Base-by-base conservation (phyloP, 2,797 vertebrate species). In the Hydrocynus forskahlii region DNA sequence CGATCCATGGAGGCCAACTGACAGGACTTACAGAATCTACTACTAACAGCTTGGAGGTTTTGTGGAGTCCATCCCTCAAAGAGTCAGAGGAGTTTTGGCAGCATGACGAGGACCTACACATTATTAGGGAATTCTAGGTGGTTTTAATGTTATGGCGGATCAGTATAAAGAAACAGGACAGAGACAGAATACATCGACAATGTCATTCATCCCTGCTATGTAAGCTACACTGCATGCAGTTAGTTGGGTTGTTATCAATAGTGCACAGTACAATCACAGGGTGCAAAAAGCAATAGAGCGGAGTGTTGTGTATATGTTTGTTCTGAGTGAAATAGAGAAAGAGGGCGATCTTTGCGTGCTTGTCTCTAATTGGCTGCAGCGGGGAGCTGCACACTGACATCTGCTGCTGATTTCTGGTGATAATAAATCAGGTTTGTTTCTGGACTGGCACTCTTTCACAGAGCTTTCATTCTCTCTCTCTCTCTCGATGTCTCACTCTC, bases 351-450 rank as follows among this genome's bases (percentile, higher is more conserved):
- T 91, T 93, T 88, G 94, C 94, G 92, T 94, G 91, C 94, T 89
- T 86, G 89, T 89, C 86, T 91, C 81, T 97, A 96, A 96, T 95
- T 95, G 95, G 94, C 93, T 91, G 91, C 95, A 96, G 96, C 95
- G 91, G 88, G 85, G 86, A 78, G 92, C 92, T 89, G 89, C 86
- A 59, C 76, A 91, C 93, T 91, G 87, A 95, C 95, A 96, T 96
- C 95, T 97, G 95, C 88, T 90, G 93, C 91, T 94, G 92, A 93
- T 97, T 96, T 92, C 95, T 86, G 80, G 92, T 91, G 93, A 95
- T 94, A 95, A 96, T 96, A 96, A 97, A 96, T 97, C 95, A 96
- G 94, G 89, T 90, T 91, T 93, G 78, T 91, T 88, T 92, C 92
- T 92, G 87, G 2, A 88, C 74, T 93, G 93, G 94, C 92, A 75